phyloP scores from a whole-genome alignment of 2,113 vertebrate species.

The Bothrops jararaca region DNA sequence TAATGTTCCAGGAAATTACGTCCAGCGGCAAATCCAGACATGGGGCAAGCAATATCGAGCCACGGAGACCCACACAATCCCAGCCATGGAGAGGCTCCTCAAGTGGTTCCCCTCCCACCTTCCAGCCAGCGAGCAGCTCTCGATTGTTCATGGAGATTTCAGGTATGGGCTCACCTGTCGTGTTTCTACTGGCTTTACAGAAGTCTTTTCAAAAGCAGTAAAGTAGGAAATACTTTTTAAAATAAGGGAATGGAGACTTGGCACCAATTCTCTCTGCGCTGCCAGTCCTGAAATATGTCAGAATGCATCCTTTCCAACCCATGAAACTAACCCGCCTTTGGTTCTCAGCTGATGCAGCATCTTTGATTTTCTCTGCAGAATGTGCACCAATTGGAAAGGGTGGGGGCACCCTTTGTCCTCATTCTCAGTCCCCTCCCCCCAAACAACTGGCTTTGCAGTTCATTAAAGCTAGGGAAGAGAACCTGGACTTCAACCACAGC shows the following conservation, averaged over 20 bases:
- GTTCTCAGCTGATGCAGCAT: neutral
- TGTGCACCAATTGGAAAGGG: neutral
- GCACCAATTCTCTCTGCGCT: neutral
- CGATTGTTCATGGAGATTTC: slow-evolving; percentile 80
- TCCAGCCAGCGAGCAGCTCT: slow-evolving; percentile 62
- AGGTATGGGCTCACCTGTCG: slow-evolving; percentile 60
- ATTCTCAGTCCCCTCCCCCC: neutral
- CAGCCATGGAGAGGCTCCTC: slow-evolving; percentile 77
- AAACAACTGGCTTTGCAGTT: neutral
- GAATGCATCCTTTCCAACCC: neutral
- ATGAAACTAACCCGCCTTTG: neutral
- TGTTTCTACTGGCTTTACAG: neutral
- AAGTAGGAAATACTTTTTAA: neutral
- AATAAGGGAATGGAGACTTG: neutral
- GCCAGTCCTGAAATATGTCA: neutral
- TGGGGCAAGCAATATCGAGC: slow-evolving; percentile 77
- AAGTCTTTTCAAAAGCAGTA: too few relatives aligned
- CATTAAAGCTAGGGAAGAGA: neutral
- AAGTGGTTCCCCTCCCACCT: slow-evolving; percentile 79
- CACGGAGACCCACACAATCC: slow-evolving; percentile 65
- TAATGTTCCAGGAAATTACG: slow-evolving; percentile 64
- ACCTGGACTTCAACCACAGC: neutral
- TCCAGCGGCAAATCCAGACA: slow-evolving; percentile 68
- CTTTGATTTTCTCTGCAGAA: neutral
- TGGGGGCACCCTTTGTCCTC: neutral